phyloP scores from a whole-genome alignment of 2,113 vertebrate genomes.

The Zosterops pallidus region DNA sequence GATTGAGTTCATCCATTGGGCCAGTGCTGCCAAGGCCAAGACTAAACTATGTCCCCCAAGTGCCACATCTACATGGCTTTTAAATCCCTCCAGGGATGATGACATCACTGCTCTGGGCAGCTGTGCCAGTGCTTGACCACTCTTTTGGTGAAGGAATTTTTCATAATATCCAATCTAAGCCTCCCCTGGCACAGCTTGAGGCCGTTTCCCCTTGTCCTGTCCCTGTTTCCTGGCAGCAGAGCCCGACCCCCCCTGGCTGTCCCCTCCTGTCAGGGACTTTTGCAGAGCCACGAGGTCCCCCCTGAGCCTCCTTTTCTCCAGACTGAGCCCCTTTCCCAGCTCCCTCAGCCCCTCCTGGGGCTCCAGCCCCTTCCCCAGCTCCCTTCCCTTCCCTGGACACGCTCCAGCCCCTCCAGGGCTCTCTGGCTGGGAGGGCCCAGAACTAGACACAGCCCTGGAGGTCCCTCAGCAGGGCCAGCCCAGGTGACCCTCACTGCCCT shows the following conservation, averaged over 20 bases:
- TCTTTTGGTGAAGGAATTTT: neutral
- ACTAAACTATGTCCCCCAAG: neutral
- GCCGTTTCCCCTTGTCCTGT: neutral
- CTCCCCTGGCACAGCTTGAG: fast-evolving
- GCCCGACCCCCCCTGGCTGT: neutral
- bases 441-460: neutral
- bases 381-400: fast-evolving
- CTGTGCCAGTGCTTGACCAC: neutral
- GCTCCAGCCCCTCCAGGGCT: neutral
- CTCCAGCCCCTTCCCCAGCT: neutral
- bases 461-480: neutral
- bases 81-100: neutral
- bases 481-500: neutral
- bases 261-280: neutral
- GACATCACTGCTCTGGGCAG: neutral
- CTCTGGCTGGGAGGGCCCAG: neutral
- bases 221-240: neutral
- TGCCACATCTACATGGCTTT: neutral
- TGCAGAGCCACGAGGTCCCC: neutral
- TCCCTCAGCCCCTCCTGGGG: neutral
- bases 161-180: neutral
- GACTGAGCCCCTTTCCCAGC: neutral
- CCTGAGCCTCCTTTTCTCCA: neutral
- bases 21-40: neutral
- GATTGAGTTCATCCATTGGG: neutral